These are phyloP conservation scores for Leptoclinus maculatus DNA, from an alignment of 2,797 vertebrate genomes.

Conservation along the genomic window DNA sequence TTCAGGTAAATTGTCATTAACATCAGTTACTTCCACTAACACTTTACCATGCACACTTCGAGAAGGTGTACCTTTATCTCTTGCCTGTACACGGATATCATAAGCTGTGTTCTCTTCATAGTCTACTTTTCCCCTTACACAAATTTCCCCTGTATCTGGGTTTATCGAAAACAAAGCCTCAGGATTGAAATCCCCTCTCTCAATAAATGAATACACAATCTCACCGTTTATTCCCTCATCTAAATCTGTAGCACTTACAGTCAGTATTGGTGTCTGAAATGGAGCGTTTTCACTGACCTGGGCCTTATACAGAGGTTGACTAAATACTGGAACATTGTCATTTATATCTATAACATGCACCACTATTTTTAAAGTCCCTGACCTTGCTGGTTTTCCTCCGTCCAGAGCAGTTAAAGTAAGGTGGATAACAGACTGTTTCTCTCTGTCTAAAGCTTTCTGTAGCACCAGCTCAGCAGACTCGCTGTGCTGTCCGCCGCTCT, in stretches of 20 bases:
- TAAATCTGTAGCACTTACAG: conserved; percentile 83
- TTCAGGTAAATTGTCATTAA: conserved; percentile 91
- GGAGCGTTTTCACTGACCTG: conserved; percentile 85
- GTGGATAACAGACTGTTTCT: conserved; percentile 85
- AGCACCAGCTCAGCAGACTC: conserved; percentile 88
- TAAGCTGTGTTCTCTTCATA: conserved; percentile 83
- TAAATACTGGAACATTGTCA: conserved; percentile 80
- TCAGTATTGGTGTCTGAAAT: conserved; percentile 71
- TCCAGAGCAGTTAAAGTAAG: conserved; percentile 89
- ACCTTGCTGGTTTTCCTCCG: conserved; percentile 87
- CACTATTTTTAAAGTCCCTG: conserved; percentile 83
- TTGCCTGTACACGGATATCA: conserved; percentile 91
- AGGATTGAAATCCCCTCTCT: conserved; percentile 74
- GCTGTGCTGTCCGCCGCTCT: conserved; percentile 86
- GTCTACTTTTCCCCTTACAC: conserved; percentile 87
- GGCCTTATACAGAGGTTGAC: conserved; percentile 75
- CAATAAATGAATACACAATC: conserved; percentile 87
- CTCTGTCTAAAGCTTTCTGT: conserved; percentile 89
- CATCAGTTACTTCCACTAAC: conserved; percentile 88
- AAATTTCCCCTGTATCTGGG: conserved; percentile 84
- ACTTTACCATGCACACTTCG: conserved; percentile 87
- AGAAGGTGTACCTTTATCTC: conserved; percentile 85
- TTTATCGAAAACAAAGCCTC: conserved; percentile 70
- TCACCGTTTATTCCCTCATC: conserved; percentile 90
- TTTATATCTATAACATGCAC: conserved; percentile 86